Evolutionary conservation across 2,888 invertebrate genomes (phyloP).

Genomic region (Amphipyra tragopoginis): DNA sequence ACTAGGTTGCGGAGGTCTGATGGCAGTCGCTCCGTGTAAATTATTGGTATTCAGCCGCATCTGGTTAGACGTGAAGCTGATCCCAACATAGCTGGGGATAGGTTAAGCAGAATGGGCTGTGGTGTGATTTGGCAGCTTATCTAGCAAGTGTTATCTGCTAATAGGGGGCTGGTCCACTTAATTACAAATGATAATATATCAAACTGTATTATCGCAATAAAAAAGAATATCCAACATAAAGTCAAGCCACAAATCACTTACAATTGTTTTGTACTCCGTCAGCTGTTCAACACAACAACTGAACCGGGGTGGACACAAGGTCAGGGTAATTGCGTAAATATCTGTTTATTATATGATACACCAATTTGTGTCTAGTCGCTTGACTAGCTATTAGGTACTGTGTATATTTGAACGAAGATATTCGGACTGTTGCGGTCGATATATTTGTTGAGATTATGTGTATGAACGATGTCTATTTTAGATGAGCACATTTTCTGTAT

Average conservation of each 20-base stretch:
- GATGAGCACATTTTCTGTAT: background rate
- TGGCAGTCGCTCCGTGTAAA: too few species aligned
- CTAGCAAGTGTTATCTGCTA: background rate
- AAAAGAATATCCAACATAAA: background rate
- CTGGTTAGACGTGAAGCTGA: too few species aligned
- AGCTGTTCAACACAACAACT: conserved; percentile 46
- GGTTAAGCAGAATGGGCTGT: too few species aligned
- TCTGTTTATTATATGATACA: conserved; percentile 44
- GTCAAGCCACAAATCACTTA: conserved; percentile 34
- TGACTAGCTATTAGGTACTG: conserved; percentile 25
- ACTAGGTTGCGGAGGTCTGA: too few species aligned
- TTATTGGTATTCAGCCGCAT: too few species aligned
- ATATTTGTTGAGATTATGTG: background rate
- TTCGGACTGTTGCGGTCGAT: background rate
- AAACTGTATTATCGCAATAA: background rate
- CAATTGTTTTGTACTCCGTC: conserved; percentile 40
- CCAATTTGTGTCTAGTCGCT: conserved; percentile 58
- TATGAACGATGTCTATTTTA: background rate
- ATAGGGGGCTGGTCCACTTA: background rate
- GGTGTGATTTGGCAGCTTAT: background rate
- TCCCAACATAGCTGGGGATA: too few species aligned
- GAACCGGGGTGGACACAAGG: conserved; percentile 49
- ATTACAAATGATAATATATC: too few species aligned
- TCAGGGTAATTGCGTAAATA: conserved; percentile 51
- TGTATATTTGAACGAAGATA: conserved; percentile 13